A percentile compares a stretch with the other conserved stretches of the same genome.
These are phyloP conservation scores for Rallus limicola DNA, from an alignment of 2,113 vertebrate species.

Conservation along the genomic window DNA sequence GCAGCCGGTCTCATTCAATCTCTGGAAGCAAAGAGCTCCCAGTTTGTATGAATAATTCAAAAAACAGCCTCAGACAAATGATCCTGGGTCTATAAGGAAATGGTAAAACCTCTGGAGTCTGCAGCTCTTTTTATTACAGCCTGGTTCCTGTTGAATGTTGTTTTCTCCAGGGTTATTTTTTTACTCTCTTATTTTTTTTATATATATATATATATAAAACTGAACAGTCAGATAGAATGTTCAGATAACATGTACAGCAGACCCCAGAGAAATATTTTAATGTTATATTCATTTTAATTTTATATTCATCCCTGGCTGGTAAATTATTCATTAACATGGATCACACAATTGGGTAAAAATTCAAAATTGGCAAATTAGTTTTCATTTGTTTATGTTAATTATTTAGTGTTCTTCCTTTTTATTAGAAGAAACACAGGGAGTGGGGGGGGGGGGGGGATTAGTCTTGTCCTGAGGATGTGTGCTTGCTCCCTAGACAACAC, in stretches of 20 bases:
- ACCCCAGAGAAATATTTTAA: conserved; percentile 59
- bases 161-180: conserved; percentile 76
- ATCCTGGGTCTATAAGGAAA: conserved; percentile 73
- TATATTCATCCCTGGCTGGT: conserved; percentile 62
- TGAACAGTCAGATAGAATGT: conserved; percentile 47
- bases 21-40: conserved; percentile 61
- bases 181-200: background rate
- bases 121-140: conserved; percentile 77
- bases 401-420: conserved; percentile 63
- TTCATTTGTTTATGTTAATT: conserved; percentile 78
- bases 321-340: conserved; percentile 76
- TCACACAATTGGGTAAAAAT: conserved; percentile 55
- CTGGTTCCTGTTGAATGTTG: conserved; percentile 54
- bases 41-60: conserved; percentile 83
- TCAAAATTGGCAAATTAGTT: conserved; percentile 75
- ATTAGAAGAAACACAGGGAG: conserved; percentile 5
- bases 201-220: background rate
- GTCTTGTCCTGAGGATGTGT: background rate
- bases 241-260: conserved; percentile 25
- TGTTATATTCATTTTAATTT: conserved; percentile 64
- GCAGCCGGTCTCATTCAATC: conserved; percentile 44
- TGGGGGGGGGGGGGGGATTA: background rate
- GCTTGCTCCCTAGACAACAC: conserved; percentile 11
- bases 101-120: conserved; percentile 70
- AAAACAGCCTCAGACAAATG: conserved; percentile 79